phyloP scores from a whole-genome alignment of 2,113 vertebrate genomes.

The Oceanodroma tethys region DNA sequence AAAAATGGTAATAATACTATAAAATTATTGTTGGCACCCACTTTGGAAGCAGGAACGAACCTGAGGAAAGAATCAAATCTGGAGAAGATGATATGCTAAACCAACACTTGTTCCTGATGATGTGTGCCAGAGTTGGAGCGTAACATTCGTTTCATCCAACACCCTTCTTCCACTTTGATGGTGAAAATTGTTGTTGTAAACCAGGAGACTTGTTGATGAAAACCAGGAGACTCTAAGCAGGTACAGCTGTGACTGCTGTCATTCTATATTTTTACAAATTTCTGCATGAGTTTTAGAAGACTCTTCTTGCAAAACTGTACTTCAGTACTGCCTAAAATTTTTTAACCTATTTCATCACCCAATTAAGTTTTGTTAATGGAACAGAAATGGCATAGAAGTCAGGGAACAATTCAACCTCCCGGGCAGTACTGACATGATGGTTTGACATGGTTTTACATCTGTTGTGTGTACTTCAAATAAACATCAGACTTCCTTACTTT shows the following conservation, averaged over 20 bases:
- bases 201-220: too few relatives aligned
- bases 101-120: background rate
- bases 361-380: background rate
- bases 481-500: background rate
- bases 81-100: background rate
- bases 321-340: background rate
- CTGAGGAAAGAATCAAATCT: background rate
- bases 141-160: background rate
- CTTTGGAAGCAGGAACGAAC: background rate
- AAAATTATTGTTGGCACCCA: background rate
- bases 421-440: background rate
- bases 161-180: background rate
- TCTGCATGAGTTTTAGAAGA: background rate
- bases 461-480: background rate
- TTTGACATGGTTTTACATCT: background rate
- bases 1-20: background rate
- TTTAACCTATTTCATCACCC: background rate
- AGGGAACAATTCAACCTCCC: background rate
- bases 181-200: background rate
- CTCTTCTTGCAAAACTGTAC: background rate
- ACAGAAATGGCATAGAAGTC: background rate
- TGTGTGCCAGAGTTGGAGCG: fast-evolving
- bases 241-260: background rate
- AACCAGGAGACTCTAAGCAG: background rate
- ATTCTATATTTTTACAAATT: background rate